Evolutionary conservation across 2,888 invertebrate genomes (phyloP), one percentile per base, ranked within the genome.

Genomic region (Ariolimax columbianus): DNA sequence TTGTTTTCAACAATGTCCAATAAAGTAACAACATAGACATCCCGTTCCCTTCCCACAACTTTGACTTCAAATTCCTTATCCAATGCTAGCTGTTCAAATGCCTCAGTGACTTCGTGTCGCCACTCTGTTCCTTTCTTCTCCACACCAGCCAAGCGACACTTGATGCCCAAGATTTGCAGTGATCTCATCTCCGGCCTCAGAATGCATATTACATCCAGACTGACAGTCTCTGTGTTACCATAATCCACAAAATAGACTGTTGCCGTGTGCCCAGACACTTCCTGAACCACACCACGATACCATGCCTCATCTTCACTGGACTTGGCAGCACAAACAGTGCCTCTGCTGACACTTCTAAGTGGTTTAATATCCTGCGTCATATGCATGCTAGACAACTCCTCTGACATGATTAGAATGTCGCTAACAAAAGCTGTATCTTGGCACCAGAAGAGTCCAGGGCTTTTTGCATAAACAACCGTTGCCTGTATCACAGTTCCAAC

Each of bases 181-280:
- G 36, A 79, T 14, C 88, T 75, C 75, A 92, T 90, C 33, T 91
- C 90, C 17, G 86, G 75, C 77, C 89, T 85, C 26, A 93, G 40
- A 11, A 86, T 78, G 86, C 90, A 90, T 6, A 93, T 72, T n/a
- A 88, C 87, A 17, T 79, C 82, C 0, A 88, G 40, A 1, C 87
- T 73, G 11, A 91, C 89, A n/a, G 82, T 87, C 55, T 93, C 92
- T 14, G 86, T 85, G 83, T 94, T 93, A 17, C 94, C 94, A 89
- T 92, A 93, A 87, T 94, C 94, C 23, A 93, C 88, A 89, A 93
- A 94, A 26, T 84, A 84, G 0, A 94, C 91, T 75, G 83, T 83
- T 1, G 89, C 87, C 30, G 82, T 86, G 1, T 73, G 77, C 0
- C 83, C 83, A 36, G 87, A 75, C 0, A 88, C 82, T 2, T 87